Conservation (phyloP, 2,888 invertebrate species). For the Brenthis ino region DNA sequence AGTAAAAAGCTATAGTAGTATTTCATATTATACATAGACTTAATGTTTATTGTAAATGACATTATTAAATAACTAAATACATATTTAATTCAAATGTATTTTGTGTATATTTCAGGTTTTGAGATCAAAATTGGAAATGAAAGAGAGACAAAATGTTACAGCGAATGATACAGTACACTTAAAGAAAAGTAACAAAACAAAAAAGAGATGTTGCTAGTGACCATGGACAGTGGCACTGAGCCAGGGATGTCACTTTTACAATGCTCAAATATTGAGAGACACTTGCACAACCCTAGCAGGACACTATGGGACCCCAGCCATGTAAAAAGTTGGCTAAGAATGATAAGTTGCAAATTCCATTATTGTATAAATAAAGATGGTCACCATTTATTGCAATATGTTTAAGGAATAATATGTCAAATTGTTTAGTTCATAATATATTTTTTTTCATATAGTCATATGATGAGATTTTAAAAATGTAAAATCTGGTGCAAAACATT, state of each 20-base stretch:
- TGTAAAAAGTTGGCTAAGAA: constrained; percentile 30
- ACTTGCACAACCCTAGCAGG: constrained; percentile 72
- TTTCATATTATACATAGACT: not conserved
- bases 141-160: constrained; percentile 86
- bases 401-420: not conserved
- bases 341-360: constrained; percentile 10
- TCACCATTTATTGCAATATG: not conserved
- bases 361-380: not conserved
- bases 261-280: constrained; percentile 76
- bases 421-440: not conserved
- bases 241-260: constrained; percentile 69
- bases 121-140: constrained; percentile 91
- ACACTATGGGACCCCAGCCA: constrained; percentile 48
- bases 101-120: constrained; percentile 86
- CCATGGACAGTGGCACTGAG: constrained; percentile 52
- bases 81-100: not conserved
- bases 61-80: not conserved
- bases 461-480: not conserved
- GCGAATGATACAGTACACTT: constrained; percentile 89
- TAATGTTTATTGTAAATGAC: not conserved
- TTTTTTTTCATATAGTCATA: not conserved
- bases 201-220: constrained; percentile 84
- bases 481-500: not conserved
- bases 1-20: no score
- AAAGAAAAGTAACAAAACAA: constrained; percentile 84